Percentiles rank a stretch among this genome's conserved stretches.
Evolutionary conservation across 1,140 invertebrate species (phyloP).

Genomic region (Drusus annulatus): DNA sequence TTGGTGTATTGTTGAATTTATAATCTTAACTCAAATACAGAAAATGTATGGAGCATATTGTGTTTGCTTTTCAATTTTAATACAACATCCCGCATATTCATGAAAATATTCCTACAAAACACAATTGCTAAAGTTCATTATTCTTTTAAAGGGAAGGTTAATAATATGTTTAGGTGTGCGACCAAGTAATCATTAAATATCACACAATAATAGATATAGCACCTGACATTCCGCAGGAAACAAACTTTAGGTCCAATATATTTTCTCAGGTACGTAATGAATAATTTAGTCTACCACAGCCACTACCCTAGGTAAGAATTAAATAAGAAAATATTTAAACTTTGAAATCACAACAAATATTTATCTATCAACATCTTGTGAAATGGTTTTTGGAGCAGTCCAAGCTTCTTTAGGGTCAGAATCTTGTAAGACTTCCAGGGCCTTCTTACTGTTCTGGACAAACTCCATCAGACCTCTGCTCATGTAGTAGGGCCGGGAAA

Average conservation of each 20-base stretch:
- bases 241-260: too few species aligned
- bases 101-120: background rate
- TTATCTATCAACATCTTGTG: conserved; percentile 41
- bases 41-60: conserved; percentile 41
- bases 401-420: conserved; percentile 52
- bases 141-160: too few species aligned
- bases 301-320: background rate
- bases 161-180: too few species aligned
- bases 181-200: too few species aligned
- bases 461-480: conserved; percentile 82
- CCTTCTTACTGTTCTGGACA: conserved; percentile 78
- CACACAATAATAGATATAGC: too few species aligned
- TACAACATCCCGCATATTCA: background rate
- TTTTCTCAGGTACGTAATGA: background rate
- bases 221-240: too few species aligned
- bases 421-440: conserved; percentile 61
- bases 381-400: conserved; percentile 50
- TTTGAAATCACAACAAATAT: background rate
- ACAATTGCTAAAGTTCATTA: background rate
- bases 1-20: conserved; percentile 54
- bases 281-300: conserved; percentile 18
- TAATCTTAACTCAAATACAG: conserved; percentile 53
- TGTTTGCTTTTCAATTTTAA: conserved; percentile 2
- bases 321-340: background rate
- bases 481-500: conserved; percentile 82